These are phyloP conservation scores for Heliocidaris erythrogramma DNA, from an alignment of 35 echinoderm and acorn worm genomes.

Conservation along the genomic window DNA sequence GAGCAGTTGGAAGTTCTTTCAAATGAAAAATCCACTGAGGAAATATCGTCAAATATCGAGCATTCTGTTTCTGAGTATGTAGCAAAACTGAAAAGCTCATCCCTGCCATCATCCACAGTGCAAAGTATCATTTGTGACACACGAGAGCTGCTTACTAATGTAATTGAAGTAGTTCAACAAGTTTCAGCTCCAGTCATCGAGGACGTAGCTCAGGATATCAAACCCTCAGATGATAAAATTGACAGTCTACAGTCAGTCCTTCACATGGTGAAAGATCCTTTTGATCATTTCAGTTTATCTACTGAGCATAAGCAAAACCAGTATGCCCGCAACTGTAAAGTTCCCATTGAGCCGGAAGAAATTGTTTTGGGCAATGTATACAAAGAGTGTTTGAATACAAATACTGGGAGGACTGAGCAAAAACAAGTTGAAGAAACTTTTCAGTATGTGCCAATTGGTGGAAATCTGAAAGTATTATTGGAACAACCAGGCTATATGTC, in stretches of 20 bases:
- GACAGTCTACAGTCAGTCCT: constrained; percentile 38
- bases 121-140: constrained; percentile 54
- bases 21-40: constrained; percentile 36
- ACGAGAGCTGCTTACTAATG: constrained; percentile 46
- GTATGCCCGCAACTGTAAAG: not conserved
- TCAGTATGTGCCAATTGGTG: constrained; percentile 60
- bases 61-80: constrained; percentile 34
- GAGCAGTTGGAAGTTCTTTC: constrained; percentile 23
- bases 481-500: too few relatives aligned
- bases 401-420: constrained; percentile 36
- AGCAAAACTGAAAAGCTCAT: constrained; percentile 49
- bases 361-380: constrained; percentile 25
- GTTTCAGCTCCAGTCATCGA: constrained; percentile 3
- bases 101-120: constrained; percentile 44
- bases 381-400: constrained; percentile 37
- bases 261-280: constrained; percentile 26
- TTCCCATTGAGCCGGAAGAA: constrained; percentile 28
- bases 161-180: constrained; percentile 50
- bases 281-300: constrained; percentile 24
- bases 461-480: constrained; percentile 51
- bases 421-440: constrained; percentile 48
- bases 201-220: constrained; percentile 34
- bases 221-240: constrained; percentile 46
- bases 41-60: constrained; percentile 28
- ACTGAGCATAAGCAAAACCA: constrained; percentile 44